Conservation (phyloP, 2,113 vertebrate species). For the Gasterosteus nipponicus region DNA sequence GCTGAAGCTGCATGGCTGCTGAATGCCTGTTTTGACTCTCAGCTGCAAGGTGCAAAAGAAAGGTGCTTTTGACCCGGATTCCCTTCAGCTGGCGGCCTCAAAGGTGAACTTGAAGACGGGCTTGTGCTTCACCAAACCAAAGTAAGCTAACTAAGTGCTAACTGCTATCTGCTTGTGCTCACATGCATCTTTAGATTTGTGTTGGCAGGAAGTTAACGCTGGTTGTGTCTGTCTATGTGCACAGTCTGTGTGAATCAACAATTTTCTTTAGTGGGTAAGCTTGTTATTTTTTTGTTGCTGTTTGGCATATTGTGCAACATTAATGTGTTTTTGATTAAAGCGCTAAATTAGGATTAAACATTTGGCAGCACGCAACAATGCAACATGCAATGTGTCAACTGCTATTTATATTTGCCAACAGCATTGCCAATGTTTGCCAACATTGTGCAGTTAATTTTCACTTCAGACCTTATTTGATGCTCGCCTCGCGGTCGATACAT, state of each 20-base stretch:
- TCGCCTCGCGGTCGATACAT: background rate
- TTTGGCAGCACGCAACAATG: no score
- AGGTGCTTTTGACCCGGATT: background rate
- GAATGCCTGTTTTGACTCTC: background rate
- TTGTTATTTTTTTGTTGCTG: no score
- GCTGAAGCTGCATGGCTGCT: background rate
- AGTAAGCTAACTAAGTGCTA: slow-evolving; percentile 1
- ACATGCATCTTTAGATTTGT: background rate
- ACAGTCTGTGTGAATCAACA: background rate
- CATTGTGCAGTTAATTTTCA: slow-evolving; percentile 13
- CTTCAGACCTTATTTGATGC: background rate
- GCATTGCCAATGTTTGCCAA: background rate
- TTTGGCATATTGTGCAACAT: no score
- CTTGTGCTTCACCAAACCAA: background rate
- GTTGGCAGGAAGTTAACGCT: no score
- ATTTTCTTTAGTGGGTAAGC: no score
- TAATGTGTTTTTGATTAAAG: no score
- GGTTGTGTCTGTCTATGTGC: no score
- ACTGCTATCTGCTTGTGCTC: background rate
- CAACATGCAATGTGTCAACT: no score
- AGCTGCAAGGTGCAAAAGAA: background rate
- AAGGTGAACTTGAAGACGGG: background rate
- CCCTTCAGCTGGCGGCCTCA: background rate
- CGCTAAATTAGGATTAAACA: no score
- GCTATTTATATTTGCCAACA: no score